A percentile compares a stretch with the other conserved stretches of the same genome.
Evolutionary conservation across 1,140 invertebrate genomes (phyloP).

Genomic region (Rhagoletis zephyria): DNA sequence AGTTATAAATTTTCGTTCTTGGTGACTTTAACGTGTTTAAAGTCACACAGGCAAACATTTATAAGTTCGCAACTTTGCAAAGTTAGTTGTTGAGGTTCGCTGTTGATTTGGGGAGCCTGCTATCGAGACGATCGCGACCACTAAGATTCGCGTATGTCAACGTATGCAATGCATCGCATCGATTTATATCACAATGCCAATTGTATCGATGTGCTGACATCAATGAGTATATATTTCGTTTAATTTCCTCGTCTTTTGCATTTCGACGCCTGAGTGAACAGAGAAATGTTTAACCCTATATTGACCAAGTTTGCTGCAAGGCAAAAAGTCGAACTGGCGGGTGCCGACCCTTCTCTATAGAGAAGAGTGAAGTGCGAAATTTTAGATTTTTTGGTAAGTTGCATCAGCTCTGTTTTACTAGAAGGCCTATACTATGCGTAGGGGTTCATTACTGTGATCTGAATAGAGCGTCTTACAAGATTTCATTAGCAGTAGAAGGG

Average conservation of each 20-base stretch:
- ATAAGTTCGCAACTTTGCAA: not conserved
- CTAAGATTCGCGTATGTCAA: not conserved
- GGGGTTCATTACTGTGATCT: no score
- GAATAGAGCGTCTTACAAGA: no score
- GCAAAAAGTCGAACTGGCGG: no score
- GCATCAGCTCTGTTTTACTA: no score
- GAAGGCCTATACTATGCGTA: no score
- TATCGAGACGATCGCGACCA: not conserved
- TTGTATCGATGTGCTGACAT: constrained; percentile 45
- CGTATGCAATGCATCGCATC: not conserved
- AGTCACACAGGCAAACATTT: not conserved
- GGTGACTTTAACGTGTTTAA: constrained; percentile 12
- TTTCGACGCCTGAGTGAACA: not conserved
- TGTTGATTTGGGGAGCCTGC: not conserved
- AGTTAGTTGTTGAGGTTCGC: not conserved
- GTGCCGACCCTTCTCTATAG: no score
- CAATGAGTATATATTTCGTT: constrained; percentile 31
- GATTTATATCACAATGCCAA: constrained; percentile 50
- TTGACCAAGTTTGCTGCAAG: no score
- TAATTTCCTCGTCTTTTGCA: not conserved
- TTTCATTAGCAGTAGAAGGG: no score
- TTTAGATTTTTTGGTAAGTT: no score
- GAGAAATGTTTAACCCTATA: no score
- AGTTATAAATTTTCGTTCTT: constrained; percentile 51
- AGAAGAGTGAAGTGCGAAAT: no score